Conservation (phyloP, 2,113 vertebrate species). For the Thamnaconus septentrionalis region DNA sequence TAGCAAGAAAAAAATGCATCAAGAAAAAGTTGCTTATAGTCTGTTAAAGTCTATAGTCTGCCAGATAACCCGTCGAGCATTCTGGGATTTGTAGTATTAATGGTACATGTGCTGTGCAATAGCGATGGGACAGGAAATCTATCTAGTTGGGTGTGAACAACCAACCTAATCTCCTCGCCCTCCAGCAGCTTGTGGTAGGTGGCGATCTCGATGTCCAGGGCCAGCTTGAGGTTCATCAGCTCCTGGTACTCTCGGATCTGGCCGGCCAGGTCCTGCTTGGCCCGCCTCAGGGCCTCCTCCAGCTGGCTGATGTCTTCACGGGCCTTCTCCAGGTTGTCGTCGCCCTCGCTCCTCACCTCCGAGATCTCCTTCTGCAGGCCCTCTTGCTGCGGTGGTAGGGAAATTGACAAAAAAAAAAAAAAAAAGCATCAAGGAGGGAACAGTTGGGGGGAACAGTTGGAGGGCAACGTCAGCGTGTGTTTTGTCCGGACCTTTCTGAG, state of each 20-base stretch:
- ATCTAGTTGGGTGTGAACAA: background rate
- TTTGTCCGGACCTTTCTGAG: constrained; percentile 68
- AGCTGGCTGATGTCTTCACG: constrained; percentile 44
- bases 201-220: constrained; percentile 81
- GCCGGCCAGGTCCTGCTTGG: constrained; percentile 68
- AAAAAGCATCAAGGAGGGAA: too few relatives aligned
- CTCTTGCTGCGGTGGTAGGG: constrained; percentile 55
- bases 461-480: background rate
- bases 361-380: constrained; percentile 56
- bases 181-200: constrained; percentile 80
- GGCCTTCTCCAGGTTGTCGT: constrained; percentile 34
- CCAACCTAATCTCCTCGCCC: constrained; percentile 76
- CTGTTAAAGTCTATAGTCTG: too few relatives aligned
- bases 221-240: constrained; percentile 80
- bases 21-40: too few relatives aligned
- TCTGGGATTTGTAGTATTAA: too few relatives aligned
- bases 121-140: too few relatives aligned
- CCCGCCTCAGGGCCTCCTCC: constrained; percentile 64
- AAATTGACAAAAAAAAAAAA: too few relatives aligned
- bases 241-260: constrained; percentile 73
- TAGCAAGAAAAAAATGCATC: background rate
- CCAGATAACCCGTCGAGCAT: too few relatives aligned
- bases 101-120: too few relatives aligned
- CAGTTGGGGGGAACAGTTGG: background rate
- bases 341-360: constrained; percentile 17